Base-by-base conservation (phyloP, 2,797 vertebrate genomes). In the Agapornis canus region DNA sequence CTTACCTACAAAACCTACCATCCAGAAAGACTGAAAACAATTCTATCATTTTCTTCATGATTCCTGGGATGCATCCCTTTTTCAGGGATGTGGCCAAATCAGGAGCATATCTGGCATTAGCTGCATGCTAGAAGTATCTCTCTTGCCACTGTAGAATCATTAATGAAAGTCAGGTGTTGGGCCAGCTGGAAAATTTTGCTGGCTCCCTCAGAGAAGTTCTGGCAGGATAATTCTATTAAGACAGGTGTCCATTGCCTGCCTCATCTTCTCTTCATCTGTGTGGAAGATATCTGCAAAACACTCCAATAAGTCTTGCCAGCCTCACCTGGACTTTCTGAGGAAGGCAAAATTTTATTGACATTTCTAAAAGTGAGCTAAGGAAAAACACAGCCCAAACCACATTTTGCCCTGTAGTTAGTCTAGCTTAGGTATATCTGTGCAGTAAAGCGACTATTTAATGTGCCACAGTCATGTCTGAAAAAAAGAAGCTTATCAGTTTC, bases 151-250 rank as follows among this genome's bases (percentile, higher is more conserved):
- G 21, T 52, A 22, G 35, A 71, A 75, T 83, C 54, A 57, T 90
- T 90, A 90, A 69, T 75, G 54, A 78, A 94, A 90, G 25, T 83
- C 65, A 81, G n/a, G 21, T 61, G 19, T 61, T 88, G 52, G 52
- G 49, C 72, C 85, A 95, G 72, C 61, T 81, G 78, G 65, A 86
- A 95, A 52, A 82, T 83, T 75, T 81, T 81, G 2, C 27, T 91
- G 76, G 23, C 57, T 90, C 13, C 26, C 39, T 69, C 37, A 39
- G 45, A 23, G 23, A 92, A 54, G 3, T 68, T 75, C 49, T 91
- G 92, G 82, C 65, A 90, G 71, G 88, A 59, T 72, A 79, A 71
- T 72, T n/a, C 27, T 88, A 23, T 47, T 61, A 47, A 31, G 26
- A 77, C 48, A 78, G 76, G 61, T 81, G 82, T 37, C 69, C 8